Conservation (phyloP, 2,797 vertebrate species). For the Hippoglossus hippoglossus region DNA sequence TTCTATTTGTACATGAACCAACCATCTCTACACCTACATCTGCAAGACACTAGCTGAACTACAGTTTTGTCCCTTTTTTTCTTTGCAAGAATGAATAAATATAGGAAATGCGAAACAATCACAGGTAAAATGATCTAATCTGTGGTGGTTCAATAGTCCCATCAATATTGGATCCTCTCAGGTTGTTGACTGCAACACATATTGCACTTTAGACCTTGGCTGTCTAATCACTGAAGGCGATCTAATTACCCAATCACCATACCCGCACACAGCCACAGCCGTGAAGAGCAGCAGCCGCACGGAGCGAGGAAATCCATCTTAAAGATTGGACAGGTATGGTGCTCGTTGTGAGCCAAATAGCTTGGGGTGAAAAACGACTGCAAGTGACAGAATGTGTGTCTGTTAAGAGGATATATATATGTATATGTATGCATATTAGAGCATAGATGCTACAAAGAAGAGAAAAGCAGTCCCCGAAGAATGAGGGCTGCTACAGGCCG, state of each 20-base stretch:
- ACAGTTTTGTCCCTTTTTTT: background rate
- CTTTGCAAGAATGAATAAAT: conserved; percentile 23
- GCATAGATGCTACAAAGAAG: background rate
- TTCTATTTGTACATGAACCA: background rate
- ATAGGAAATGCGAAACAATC: conserved; percentile 14
- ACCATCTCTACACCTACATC: background rate
- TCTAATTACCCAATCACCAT: conserved; percentile 71
- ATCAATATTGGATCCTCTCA: conserved; percentile 40
- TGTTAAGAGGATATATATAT: background rate
- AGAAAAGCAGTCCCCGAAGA: background rate
- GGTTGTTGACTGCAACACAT: conserved; percentile 38
- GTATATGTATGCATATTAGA: background rate
- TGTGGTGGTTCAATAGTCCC: conserved; percentile 28
- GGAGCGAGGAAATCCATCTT: conserved; percentile 60
- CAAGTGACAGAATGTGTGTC: conserved; percentile 20
- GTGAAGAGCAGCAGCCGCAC: conserved; percentile 65
- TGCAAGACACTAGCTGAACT: background rate
- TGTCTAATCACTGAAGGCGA: conserved; percentile 54
- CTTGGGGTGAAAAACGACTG: conserved; percentile 38
- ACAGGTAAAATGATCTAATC: conserved; percentile 34
- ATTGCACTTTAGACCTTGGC: conserved; percentile 37
- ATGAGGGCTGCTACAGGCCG: conserved; percentile 13
- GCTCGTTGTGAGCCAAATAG: conserved; percentile 55
- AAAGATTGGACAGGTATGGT: conserved; percentile 56
- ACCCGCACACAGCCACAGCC: conserved; percentile 57